Conservation (phyloP, 2,797 vertebrate species). For the Oreortyx pictus region DNA sequence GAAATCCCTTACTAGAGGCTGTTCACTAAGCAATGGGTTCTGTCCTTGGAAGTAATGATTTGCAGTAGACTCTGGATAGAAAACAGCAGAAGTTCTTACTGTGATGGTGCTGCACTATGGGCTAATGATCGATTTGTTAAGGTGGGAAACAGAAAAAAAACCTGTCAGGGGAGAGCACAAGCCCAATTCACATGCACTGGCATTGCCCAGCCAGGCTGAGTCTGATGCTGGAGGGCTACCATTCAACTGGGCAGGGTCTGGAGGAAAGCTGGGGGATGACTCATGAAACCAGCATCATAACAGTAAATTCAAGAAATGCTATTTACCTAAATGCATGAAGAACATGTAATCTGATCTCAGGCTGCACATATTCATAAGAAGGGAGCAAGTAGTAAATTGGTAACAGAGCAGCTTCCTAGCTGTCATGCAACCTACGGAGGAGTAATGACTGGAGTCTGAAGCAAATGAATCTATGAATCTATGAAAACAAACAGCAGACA, state of each 20-base stretch:
- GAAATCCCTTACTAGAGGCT: background rate
- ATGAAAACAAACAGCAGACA: background rate
- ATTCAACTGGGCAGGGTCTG: background rate
- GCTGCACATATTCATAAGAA: background rate
- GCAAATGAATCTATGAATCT: too few relatives aligned
- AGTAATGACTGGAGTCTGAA: background rate
- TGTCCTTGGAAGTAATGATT: background rate
- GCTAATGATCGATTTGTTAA: background rate
- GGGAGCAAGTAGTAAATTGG: background rate
- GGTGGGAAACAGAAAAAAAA: background rate
- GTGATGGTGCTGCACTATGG: background rate
- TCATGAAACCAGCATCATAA: background rate
- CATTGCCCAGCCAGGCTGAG: background rate
- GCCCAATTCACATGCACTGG: background rate
- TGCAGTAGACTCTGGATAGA: background rate
- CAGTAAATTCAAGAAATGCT: background rate
- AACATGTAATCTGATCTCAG: background rate
- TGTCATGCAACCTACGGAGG: background rate
- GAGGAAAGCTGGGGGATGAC: background rate
- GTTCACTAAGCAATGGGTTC: rapidly evolving
- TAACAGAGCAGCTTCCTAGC: background rate
- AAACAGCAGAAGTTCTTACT: background rate
- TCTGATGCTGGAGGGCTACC: background rate
- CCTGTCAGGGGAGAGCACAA: background rate
- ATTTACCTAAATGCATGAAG: background rate